Evolutionary conservation across 2,113 vertebrate species (phyloP), one percentile per base, ranked within the genome.

Genomic region (Corythornis cristatus): DNA sequence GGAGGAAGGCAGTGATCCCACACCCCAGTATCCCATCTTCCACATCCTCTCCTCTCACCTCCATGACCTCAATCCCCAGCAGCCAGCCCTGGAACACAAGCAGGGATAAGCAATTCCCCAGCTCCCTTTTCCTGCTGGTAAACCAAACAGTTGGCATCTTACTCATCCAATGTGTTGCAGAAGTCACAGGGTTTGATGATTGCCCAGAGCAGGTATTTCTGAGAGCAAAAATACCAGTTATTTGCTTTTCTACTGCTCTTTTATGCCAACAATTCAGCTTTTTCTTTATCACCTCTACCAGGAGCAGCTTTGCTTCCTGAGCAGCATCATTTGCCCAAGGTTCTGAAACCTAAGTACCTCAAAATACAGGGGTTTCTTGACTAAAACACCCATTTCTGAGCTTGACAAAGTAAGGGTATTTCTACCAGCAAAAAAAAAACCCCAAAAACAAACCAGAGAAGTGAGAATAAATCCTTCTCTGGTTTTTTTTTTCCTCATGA

Each of bases 1-100:
- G 40, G 73, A 53, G n/a, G 11, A 77, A 93, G 48, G 1, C 6
- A 22, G 5, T 8, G 3, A n/a, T 8, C 1, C 1, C 31, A 87
- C 5, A 65, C 35, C 23, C 2, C 2, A 72, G 45, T 9, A 57
- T 11, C 54, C 70, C 28, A 5, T 0, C 1, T 2, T 10, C 13
- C 43, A 45, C 33, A 23, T 31, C 72, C 50, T 56, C 62, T 15
- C 5, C 57, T 12, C 4, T 3, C 12, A 14, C 57, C 29, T 9
- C 29, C 54, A 61, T 4, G 1, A 53, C 8, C 72, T 76, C 33
- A 46, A 8, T 37, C 37, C 70, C 25, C 83, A 15, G 11, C 2
- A 23, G 12, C 33, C 16, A n/a, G 1, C 65, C 23, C 28, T 11
- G 33, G 37, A 45, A 75, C 35, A 12, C 26, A 33, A 20, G 26